Conservation (phyloP, 2,888 invertebrate genomes). For the Ichneumoninae sp. region DNA sequence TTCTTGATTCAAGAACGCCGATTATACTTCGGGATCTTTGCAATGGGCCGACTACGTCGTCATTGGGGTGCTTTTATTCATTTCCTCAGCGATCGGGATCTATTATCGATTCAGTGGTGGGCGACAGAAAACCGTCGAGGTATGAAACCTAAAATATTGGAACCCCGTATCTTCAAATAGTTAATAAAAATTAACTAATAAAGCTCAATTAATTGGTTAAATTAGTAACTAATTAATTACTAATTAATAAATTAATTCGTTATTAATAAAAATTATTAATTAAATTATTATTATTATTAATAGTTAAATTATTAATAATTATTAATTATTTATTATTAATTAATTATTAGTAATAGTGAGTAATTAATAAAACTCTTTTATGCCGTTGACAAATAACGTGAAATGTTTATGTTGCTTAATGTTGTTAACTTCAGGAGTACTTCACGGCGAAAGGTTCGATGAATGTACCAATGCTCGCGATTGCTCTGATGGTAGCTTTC, state of each 20-base stretch:
- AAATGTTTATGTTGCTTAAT: background rate
- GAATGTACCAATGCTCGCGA: slow-evolving; percentile 92
- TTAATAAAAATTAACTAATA: background rate
- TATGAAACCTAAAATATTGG: slow-evolving; percentile 28
- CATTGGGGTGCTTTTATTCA: slow-evolving; percentile 88
- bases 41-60: slow-evolving; percentile 89
- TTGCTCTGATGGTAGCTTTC: slow-evolving; percentile 96
- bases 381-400: background rate
- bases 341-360: too few relatives aligned
- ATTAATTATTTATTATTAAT: too few relatives aligned
- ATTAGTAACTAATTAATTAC: too few relatives aligned
- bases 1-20: slow-evolving; percentile 23
- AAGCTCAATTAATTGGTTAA: too few relatives aligned
- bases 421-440: slow-evolving; percentile 88
- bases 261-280: too few relatives aligned
- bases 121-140: slow-evolving; percentile 88
- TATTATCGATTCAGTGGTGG: slow-evolving; percentile 95
- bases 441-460: slow-evolving; percentile 93
- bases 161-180: too few relatives aligned
- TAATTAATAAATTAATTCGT: too few relatives aligned
- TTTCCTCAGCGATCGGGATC: slow-evolving; percentile 91
- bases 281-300: too few relatives aligned
- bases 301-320: too few relatives aligned
- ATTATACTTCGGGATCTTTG: slow-evolving; percentile 64
- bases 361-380: background rate